These are phyloP conservation scores for Harpagifer antarcticus DNA, from an alignment of 2,797 vertebrate species.

Conservation along the genomic window DNA sequence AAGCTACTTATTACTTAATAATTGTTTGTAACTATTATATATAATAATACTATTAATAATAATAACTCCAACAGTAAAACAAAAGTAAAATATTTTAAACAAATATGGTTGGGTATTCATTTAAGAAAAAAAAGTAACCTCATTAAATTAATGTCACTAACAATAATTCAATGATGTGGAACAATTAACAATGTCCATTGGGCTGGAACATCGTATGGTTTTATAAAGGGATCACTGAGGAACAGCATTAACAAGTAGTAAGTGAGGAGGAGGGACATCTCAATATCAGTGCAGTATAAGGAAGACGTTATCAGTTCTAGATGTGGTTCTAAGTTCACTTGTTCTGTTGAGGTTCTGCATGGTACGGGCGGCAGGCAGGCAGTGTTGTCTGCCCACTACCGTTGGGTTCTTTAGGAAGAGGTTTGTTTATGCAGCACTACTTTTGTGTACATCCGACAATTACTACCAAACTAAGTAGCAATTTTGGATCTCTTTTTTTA, in stretches of 20 bases:
- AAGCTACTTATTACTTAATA: too few species aligned
- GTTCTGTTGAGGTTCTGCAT: slow-evolving; percentile 10
- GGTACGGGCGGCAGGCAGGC: not conserved
- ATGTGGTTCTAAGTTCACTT: not conserved
- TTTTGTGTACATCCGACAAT: slow-evolving; percentile 81
- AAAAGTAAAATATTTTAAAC: not conserved
- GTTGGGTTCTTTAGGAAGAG: slow-evolving; percentile 68
- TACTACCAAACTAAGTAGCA: slow-evolving; percentile 12
- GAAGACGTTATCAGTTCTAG: not conserved
- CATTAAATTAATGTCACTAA: not conserved
- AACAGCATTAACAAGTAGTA: not conserved
- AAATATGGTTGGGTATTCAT: not conserved
- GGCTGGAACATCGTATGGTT: not conserved
- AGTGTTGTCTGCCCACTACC: slow-evolving; percentile 28
- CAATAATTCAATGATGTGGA: slow-evolving; percentile 1
- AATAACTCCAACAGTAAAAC: not conserved
- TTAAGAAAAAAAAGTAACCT: not conserved
- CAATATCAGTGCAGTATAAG: not conserved
- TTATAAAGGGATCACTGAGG: not conserved
- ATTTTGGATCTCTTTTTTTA: not conserved
- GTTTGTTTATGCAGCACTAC: slow-evolving; percentile 85
- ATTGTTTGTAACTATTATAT: too few species aligned
- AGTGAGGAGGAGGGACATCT: not conserved
- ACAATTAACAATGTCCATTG: not conserved
- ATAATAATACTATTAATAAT: too few species aligned